Evolutionary conservation across 2,113 vertebrate genomes (phyloP).

Genomic region (Henicopernis longicauda): DNA sequence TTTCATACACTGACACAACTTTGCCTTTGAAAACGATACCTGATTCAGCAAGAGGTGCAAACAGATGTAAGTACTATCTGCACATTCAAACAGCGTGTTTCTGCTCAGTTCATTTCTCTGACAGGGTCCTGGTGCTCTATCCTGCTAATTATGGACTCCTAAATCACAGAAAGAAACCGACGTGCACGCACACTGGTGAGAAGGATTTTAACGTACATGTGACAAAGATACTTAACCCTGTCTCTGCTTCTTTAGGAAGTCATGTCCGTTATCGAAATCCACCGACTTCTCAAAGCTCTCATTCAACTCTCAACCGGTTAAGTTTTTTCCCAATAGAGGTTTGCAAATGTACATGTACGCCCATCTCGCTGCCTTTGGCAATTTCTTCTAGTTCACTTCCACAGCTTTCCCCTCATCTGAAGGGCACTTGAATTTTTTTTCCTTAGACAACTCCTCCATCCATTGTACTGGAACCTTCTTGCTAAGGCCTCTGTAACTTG

Average conservation of each 20-base stretch:
- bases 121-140: background rate
- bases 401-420: background rate
- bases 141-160: background rate
- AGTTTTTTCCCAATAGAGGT: background rate
- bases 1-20: background rate
- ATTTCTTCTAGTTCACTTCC: background rate
- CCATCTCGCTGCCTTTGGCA: background rate
- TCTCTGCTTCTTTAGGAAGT: background rate
- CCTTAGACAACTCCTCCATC: background rate
- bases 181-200: fast-evolving
- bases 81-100: background rate
- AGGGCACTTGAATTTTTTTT: background rate
- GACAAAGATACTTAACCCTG: background rate
- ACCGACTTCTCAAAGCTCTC: background rate
- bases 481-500: background rate
- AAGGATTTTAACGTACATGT: background rate
- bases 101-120: background rate
- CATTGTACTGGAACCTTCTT: background rate
- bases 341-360: background rate
- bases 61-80: background rate
- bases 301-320: background rate
- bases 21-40: background rate
- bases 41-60: background rate
- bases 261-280: background rate
- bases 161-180: background rate